Conservation (phyloP, 2,888 invertebrate genomes). For the Troides helena region DNA sequence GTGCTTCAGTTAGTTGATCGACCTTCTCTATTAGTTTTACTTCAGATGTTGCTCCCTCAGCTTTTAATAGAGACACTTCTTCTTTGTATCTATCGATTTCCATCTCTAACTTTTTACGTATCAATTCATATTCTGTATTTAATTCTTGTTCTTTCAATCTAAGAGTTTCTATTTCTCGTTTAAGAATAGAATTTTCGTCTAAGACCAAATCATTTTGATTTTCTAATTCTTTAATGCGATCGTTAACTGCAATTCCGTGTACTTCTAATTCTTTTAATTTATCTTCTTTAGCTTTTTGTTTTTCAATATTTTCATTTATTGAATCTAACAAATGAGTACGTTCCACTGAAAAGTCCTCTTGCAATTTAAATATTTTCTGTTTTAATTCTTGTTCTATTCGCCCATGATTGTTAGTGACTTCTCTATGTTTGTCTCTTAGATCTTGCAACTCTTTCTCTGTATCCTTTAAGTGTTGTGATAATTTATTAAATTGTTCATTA, state of each 20-base stretch:
- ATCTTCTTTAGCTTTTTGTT: slow-evolving; percentile 56
- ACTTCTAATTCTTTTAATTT: slow-evolving; percentile 62
- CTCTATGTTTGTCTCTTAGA: slow-evolving; percentile 71
- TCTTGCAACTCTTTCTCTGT: slow-evolving; percentile 80
- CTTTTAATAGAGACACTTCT: slow-evolving; percentile 67
- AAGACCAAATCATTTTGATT: slow-evolving; percentile 58
- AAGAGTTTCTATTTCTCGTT: slow-evolving; percentile 63
- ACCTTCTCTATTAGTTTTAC: slow-evolving; percentile 74
- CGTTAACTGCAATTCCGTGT: slow-evolving; percentile 49
- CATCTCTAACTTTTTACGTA: slow-evolving; percentile 64
- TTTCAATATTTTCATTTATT: slow-evolving; percentile 60
- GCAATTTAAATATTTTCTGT: slow-evolving; percentile 68
- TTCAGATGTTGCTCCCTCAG: slow-evolving; percentile 68
- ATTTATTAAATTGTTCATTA: slow-evolving; percentile 77
- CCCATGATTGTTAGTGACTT: slow-evolving; percentile 65
- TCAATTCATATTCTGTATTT: slow-evolving; percentile 56
- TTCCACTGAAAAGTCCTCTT: slow-evolving; percentile 65
- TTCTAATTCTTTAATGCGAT: slow-evolving; percentile 55
- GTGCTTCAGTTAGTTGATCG: slow-evolving; percentile 71
- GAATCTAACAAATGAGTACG: slow-evolving; percentile 61
- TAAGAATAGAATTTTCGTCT: slow-evolving; percentile 69
- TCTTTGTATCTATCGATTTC: slow-evolving; percentile 73
- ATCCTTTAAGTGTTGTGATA: slow-evolving; percentile 77
- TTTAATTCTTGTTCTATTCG: slow-evolving; percentile 73
- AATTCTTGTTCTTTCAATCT: slow-evolving; percentile 66